phyloP scores from a whole-genome alignment of 2,888 invertebrate species.

The Drosophila kokeensis region DNA sequence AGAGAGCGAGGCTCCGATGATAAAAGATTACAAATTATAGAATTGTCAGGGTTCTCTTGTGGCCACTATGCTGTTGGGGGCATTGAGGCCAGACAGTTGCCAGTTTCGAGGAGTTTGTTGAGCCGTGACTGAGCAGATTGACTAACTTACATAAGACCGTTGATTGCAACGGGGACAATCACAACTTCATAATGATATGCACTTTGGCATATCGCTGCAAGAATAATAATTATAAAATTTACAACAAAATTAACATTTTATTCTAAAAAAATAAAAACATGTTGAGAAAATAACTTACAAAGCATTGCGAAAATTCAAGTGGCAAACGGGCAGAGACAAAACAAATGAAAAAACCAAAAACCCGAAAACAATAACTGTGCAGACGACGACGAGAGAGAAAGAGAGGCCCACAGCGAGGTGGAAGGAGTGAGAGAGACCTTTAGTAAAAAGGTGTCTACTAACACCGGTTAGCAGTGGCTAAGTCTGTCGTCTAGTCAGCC shows the following conservation, averaged over 20 bases:
- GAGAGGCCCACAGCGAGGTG: constrained; percentile 14
- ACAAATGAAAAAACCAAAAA: constrained; percentile 17
- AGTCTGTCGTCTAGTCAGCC: constrained; percentile 22
- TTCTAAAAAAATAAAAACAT: constrained; percentile 27
- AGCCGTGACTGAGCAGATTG: constrained; percentile 11
- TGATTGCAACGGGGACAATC: constrained; percentile 11
- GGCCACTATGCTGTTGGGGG: constrained; percentile 18
- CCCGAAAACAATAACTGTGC: constrained; percentile 13
- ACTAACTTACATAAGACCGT: neutral
- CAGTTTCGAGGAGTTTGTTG: constrained; percentile 10
- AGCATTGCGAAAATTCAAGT: constrained; percentile 56
- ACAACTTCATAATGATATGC: constrained; percentile 26
- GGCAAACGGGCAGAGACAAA: constrained; percentile 47
- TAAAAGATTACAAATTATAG: constrained; percentile 18
- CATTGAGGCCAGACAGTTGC: constrained; percentile 33
- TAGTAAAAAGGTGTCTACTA: constrained; percentile 26
- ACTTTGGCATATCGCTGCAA: constrained; percentile 21
- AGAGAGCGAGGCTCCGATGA: neutral
- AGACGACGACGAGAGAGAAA: constrained; percentile 1
- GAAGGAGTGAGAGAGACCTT: constrained; percentile 33
- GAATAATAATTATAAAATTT: constrained; percentile 1
- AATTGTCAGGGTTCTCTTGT: constrained; percentile 40
- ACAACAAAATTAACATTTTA: constrained; percentile 13
- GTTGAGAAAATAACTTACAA: constrained; percentile 32
- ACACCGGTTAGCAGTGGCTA: constrained; percentile 21